Base-by-base conservation (phyloP, 2,888 invertebrate genomes). In the Drosophila kanekoi region DNA sequence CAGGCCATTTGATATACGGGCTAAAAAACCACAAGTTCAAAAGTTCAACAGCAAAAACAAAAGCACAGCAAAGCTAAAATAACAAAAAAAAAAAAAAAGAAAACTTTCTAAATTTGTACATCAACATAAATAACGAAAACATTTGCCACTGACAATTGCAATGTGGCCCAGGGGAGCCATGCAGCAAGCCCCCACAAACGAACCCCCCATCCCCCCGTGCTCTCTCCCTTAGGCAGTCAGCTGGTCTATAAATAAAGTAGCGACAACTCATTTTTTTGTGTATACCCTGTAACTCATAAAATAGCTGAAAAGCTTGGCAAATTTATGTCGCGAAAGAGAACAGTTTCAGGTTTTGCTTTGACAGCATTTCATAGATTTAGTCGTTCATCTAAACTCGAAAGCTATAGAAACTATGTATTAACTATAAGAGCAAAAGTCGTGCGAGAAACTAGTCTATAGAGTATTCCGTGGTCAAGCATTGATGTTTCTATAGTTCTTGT, bases 31-130 rank as follows among this genome's bases (percentile, higher is more conserved):
- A 37, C 72, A 75, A 81, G 83, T 85, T 83, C 85, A 82, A 67
- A 77, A 82, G 83, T 83, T 79, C 82, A 82, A 62, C 59, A 59
- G 56, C 64, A 56, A 57, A 63, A 56, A 47, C 51, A 38, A 35
- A 40, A 35, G 66, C 44, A 53, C 35, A 45, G 54, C 54, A 2
- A 48, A 32, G 49, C 51, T 2, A 33, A 28, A 40, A 33, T 16
- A 14, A 41, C 52, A 44, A 18, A 18, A 23, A 16, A 13, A n/a
- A 45, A 11, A 45, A 52, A 53, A 53, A 60, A 51, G 64, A 44
- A 61, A 72, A 84, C 85, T 85, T 85, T 83, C 85, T 82, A 85
- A 85, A 81, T 70, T 81, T 81, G 79, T 79, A 72, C 79, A 68
- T 71, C 70, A 70, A 71, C 79, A 75, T 79, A 77, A 79, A 79